These are phyloP conservation scores for Nipponia nippon DNA, from an alignment of 2,113 vertebrate species.

Conservation along the genomic window DNA sequence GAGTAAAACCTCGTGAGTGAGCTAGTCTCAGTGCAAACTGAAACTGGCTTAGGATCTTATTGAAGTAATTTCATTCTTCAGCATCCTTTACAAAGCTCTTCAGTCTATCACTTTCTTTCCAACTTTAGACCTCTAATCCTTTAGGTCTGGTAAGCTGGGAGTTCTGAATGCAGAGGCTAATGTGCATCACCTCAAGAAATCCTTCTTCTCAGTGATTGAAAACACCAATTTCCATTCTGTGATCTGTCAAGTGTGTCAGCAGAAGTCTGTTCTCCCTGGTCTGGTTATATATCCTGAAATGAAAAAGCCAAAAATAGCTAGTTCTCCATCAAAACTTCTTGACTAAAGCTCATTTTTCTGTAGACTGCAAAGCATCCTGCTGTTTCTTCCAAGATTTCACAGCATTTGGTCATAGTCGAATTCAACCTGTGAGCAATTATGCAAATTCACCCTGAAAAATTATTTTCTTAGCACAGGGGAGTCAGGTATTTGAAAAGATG, in stretches of 20 bases:
- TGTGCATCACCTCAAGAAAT: background rate
- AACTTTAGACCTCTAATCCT: conserved; percentile 8
- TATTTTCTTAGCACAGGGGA: background rate
- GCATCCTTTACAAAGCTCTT: background rate
- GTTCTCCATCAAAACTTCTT: conserved; percentile 12
- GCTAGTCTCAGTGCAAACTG: background rate
- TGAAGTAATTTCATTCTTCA: background rate
- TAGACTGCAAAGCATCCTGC: background rate
- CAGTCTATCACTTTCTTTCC: background rate
- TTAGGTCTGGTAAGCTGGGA: conserved; percentile 5
- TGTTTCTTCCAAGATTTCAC: conserved; percentile 20
- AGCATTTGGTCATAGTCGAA: background rate
- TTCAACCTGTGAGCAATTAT: conserved; percentile 1
- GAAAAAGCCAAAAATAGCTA: conserved; percentile 36
- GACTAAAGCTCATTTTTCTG: conserved; percentile 22
- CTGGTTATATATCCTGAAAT: conserved; percentile 11
- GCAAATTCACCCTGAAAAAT: conserved; percentile 19
- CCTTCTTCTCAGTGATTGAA: conserved; percentile 19
- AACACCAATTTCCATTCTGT: conserved; percentile 4
- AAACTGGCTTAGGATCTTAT: background rate
- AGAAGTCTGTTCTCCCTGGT: background rate
- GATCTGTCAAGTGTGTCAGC: conserved; percentile 48
- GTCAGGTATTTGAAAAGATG: background rate
- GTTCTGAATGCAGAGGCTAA: background rate
- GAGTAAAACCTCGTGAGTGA: background rate